Conservation (phyloP, 1,140 invertebrate genomes). For the Trichonephila clavata region DNA sequence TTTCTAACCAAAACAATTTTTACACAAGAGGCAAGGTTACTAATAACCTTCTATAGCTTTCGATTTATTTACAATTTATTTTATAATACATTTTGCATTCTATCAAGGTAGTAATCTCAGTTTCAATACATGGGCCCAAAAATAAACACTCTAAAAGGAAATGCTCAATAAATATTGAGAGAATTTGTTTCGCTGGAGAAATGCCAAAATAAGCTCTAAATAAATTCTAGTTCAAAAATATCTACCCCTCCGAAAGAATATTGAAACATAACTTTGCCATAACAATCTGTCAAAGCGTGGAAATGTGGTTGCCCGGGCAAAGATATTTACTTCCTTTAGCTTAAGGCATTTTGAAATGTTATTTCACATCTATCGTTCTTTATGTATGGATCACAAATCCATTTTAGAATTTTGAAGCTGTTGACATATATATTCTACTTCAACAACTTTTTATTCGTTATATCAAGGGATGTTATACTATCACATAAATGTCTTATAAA, state of each 20-base stretch:
- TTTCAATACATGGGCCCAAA: no score
- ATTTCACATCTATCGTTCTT: slow-evolving; percentile 7
- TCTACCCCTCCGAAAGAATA: slow-evolving; percentile 27
- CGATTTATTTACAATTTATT: no score
- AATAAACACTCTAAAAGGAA: no score
- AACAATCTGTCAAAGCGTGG: slow-evolving; percentile 39
- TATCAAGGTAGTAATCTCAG: no score
- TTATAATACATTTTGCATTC: no score
- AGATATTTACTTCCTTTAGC: slow-evolving; percentile 42
- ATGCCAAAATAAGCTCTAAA: neutral
- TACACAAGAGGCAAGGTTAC: no score
- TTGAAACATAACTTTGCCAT: slow-evolving; percentile 46
- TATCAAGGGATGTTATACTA: neutral
- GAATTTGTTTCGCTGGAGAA: neutral
- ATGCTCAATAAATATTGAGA: neutral
- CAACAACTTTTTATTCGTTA: neutral
- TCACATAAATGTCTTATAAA: no score
- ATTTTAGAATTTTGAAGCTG: neutral
- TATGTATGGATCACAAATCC: slow-evolving; percentile 11
- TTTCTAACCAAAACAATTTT: no score
- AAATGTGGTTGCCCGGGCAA: slow-evolving; percentile 36
- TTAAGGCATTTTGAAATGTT: slow-evolving; percentile 14
- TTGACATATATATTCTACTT: neutral
- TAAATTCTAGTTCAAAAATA: slow-evolving; percentile 38
- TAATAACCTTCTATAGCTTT: no score